Conservation (phyloP, 2,888 invertebrate species). For the Stenodema calcarata region DNA sequence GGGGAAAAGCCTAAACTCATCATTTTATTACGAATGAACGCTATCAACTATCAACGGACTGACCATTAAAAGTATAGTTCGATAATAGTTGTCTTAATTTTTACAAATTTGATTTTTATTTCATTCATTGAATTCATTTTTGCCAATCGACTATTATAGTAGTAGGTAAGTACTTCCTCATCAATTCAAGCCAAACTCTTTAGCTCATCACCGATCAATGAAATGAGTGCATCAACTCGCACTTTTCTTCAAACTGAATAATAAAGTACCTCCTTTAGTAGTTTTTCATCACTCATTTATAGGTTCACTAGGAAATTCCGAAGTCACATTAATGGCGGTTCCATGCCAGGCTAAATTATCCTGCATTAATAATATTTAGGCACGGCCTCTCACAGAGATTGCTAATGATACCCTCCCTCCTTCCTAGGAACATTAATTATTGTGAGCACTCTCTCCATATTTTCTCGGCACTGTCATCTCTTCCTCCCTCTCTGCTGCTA, state of each 20-base stretch:
- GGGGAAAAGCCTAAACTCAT: too few species aligned
- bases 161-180: too few species aligned
- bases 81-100: too few species aligned
- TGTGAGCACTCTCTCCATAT: slow-evolving; percentile 25
- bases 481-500: neutral
- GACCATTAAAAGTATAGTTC: too few species aligned
- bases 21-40: too few species aligned
- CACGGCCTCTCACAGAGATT: neutral
- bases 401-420: slow-evolving; percentile 26
- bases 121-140: too few species aligned
- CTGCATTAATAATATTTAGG: slow-evolving; percentile 17
- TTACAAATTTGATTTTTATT: too few species aligned
- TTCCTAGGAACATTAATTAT: slow-evolving; percentile 4
- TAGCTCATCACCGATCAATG: neutral
- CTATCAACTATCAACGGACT: too few species aligned
- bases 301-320: neutral
- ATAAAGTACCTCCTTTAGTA: neutral
- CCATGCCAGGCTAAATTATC: slow-evolving; percentile 20
- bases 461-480: neutral
- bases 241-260: neutral
- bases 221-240: neutral
- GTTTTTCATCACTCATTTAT: neutral
- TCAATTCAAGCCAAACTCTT: neutral
- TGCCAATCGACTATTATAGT: too few species aligned
- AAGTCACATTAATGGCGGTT: slow-evolving; percentile 20